phyloP scores from a whole-genome alignment of 2,888 invertebrate species.

The Cyaniris semiargus region DNA sequence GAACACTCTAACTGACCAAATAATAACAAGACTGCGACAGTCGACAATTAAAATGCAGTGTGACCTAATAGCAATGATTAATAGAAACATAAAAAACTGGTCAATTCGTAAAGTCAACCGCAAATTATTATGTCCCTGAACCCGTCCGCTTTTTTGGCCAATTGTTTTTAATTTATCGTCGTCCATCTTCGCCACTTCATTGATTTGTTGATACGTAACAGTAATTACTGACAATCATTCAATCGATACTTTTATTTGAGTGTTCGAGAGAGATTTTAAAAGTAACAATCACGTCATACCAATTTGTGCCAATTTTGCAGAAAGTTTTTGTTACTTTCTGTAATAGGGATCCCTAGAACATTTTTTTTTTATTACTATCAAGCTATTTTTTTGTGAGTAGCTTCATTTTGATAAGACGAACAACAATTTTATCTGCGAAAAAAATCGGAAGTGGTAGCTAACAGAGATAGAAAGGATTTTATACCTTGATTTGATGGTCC shows the following conservation, averaged over 20 bases:
- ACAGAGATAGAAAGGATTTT: too few species aligned
- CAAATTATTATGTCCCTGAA: conserved; percentile 27
- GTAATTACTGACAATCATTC: conserved; percentile 14
- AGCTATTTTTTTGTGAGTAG: too few species aligned
- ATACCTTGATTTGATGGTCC: too few species aligned
- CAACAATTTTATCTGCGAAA: too few species aligned
- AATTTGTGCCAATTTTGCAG: neutral
- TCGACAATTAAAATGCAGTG: conserved; percentile 23
- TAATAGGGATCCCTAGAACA: too few species aligned
- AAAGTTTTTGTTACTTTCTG: neutral
- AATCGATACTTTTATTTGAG: conserved; percentile 8
- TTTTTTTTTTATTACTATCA: too few species aligned
- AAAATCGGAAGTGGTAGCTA: too few species aligned
- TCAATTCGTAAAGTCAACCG: conserved; percentile 26
- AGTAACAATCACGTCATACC: conserved; percentile 5
- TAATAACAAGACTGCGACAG: neutral
- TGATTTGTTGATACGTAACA: conserved; percentile 25
- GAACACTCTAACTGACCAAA: neutral
- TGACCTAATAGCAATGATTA: conserved; percentile 17
- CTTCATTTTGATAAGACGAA: too few species aligned
- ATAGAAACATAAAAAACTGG: conserved; percentile 23
- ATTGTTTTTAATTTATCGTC: conserved; percentile 32
- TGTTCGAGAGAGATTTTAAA: neutral
- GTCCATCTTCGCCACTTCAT: conserved; percentile 7
- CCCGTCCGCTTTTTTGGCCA: conserved; percentile 33